Evolutionary conservation across 2,888 invertebrate genomes (phyloP), one percentile per base, ranked within the genome.

Genomic region (Metalampra italica): DNA sequence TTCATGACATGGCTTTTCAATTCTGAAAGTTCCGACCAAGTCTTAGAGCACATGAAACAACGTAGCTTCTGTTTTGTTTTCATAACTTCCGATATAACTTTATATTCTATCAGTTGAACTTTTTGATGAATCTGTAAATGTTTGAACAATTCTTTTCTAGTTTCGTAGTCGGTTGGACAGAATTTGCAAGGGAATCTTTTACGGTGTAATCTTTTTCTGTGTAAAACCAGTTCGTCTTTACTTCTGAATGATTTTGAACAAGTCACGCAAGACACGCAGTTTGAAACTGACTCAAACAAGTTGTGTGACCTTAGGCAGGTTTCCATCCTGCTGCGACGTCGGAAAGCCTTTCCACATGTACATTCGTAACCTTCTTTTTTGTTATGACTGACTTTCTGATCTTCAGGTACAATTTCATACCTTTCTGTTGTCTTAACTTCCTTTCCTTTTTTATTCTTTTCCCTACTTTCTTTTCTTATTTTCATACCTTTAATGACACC

Each of bases 171-270:
- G n/a, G 86, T 86, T 0, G 89, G 89, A 49, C 89, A 89, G 52
- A 89, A 88, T 61, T 89, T 89, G 54, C 89, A 89, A 0, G 82
- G 79, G 49, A 83, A 87, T 48, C 77, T 75, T 55, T 85, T 87
- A 45, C 80, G 66, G 37, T 88, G 89, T 4, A 78, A 53, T 42
- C 81, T 60, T 54, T 81, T 80, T n/a, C 84, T 66, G 52, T 89
- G 89, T 34, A 66, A 55, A 0, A 69, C 59, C 12, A 88, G 56
- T 13, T 82, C 78, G 29, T 78, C 73, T 64, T 86, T 86, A 12
- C 77, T 70, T 46, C 75, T 78, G 34, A 83, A 87, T 36, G 78
- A 71, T 52, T 75, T 83, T 0, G 71, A 60, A 50, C 88, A 89
- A 0, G 81, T 76, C 0, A 71, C 59, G 46, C 89, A 89, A 0